Percentiles rank a stretch among this genome's conserved stretches.
Evolutionary conservation across 2,888 invertebrate genomes (phyloP).

Genomic region (Artemia sinica): DNA sequence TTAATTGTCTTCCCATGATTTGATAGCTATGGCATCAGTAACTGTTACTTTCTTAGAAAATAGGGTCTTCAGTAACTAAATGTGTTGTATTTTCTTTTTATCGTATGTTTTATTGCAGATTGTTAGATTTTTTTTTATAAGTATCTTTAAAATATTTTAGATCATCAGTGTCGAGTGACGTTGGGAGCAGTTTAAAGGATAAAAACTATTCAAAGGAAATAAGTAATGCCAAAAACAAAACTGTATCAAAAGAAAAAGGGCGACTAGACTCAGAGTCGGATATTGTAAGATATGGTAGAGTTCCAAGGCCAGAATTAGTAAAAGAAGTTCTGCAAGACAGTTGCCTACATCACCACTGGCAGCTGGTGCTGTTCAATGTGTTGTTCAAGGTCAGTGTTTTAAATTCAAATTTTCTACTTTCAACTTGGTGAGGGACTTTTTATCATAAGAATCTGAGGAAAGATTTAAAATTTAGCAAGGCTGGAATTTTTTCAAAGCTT

Average conservation of each 20-base stretch:
- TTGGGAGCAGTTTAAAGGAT: constrained; percentile 28
- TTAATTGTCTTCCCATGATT: too few relatives aligned
- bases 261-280: constrained; percentile 17
- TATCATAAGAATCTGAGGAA: too few relatives aligned
- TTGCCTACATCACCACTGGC: constrained; percentile 21
- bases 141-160: constrained; percentile 43
- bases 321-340: background rate
- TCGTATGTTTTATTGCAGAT: too few relatives aligned
- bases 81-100: too few relatives aligned
- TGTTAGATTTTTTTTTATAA: too few relatives aligned
- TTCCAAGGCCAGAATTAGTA: constrained; percentile 13
- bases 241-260: background rate
- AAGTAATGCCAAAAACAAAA: constrained; percentile 24
- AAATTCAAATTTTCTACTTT: too few relatives aligned
- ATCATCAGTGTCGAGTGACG: constrained; percentile 52
- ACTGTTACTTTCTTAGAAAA: too few relatives aligned
- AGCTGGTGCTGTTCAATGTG: constrained; percentile 18
- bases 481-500: too few relatives aligned
- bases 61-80: too few relatives aligned
- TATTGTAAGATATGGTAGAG: constrained; percentile 25
- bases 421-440: too few relatives aligned
- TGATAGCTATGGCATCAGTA: too few relatives aligned
- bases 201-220: constrained; percentile 26
- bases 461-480: too few relatives aligned
- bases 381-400: background rate